Evolutionary conservation across 1,140 invertebrate species (phyloP), one percentile per base, ranked within the genome.

Genomic region (Tyrophagus putrescentiae): DNA sequence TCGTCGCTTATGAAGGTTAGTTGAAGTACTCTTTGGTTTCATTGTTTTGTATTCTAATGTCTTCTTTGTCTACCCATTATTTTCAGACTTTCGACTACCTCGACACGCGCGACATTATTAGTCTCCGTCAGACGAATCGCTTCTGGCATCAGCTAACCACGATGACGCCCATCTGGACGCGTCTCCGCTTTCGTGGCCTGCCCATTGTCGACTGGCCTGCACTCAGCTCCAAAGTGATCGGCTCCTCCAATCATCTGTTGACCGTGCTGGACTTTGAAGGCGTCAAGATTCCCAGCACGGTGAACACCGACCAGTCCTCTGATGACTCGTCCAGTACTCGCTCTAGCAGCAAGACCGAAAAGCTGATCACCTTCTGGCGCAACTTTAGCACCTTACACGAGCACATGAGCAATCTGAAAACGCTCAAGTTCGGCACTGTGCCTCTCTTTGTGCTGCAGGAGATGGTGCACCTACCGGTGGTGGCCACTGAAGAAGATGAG

Each of bases 371-470:
- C 18, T 45, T 53, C 16, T 62, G 61, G 61, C n/a, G 31, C 1
- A 23, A 33, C 4, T 62, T 62, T 50, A 1, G 18, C 27, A 16
- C 13, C 3, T n/a, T 58, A 3, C 21, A 25, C 6, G 32, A 60
- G 29, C 29, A 58, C 41, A n/a, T 62, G 5, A n/a, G 33, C 16
- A 39, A 42, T 16, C n/a, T 62, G 11, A 36, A 62, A 23, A 5
- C 18, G 3, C n/a, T 62, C 1, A 18, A 34, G 42, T 62, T 62
- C 32, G 61, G 61, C 0, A 48, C 41, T 2, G 44, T 62, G 3
- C 60, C 60, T 16, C 21, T 56, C 18, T 62, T 41, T 62, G 53
- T 62, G 18, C 21, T 62, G 6, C 21, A 62, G 34, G 53, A 62
- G 11, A 13, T 62, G 11, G 13, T 62, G 5, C 34, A 57, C 23